Base-by-base conservation (phyloP, 1,140 invertebrate species). In the Thaumetopoea pityocampa region DNA sequence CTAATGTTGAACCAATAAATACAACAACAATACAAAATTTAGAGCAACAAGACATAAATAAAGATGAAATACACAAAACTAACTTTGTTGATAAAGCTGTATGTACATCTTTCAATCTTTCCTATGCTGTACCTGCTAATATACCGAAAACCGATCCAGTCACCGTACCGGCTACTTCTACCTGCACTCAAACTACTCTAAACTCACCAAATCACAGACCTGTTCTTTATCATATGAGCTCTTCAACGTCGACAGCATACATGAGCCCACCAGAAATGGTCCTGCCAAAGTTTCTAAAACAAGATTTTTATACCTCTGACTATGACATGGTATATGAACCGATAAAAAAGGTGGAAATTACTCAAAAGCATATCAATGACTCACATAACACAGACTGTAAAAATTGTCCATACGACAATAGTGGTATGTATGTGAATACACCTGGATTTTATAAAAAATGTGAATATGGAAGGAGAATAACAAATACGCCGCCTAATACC, bases 241-340 rank as follows among this genome's bases (percentile, higher is more conserved):
- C 85, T 2, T 82, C 84, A 5, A 83, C 80, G 9, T 86, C 85
- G 2, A 86, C 85, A 4, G 67, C 80, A 0, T 86, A 86, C 28
- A 72, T 85, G 77, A 86, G 82, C 40, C 85, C 82, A 4, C 85
- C 85, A 15, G 85, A 86, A 30, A 33, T 73, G 27, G 57, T 85
- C 8, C 43, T 81, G 43, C 80, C 82, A 1, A 53, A 67, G 33
- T 78, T 57, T 38, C 50, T 83, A 14, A 70, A 48, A 60, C 47
- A 57, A 24, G 50, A 52, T 36, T 51, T 59, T 23, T 19, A 36
- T 10, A 34, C 49, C 0, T 45, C 47, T 7, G 49, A 53, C 14
- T 53, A 62, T 24, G 55, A 59, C 42, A 37, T n/a, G n/a, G n/a
- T 48, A 5, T 56, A 58, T 23, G 51, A 63, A 8, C 40, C 50